Conservation (phyloP, 2,888 invertebrate species). For the Drosophila monieri region DNA sequence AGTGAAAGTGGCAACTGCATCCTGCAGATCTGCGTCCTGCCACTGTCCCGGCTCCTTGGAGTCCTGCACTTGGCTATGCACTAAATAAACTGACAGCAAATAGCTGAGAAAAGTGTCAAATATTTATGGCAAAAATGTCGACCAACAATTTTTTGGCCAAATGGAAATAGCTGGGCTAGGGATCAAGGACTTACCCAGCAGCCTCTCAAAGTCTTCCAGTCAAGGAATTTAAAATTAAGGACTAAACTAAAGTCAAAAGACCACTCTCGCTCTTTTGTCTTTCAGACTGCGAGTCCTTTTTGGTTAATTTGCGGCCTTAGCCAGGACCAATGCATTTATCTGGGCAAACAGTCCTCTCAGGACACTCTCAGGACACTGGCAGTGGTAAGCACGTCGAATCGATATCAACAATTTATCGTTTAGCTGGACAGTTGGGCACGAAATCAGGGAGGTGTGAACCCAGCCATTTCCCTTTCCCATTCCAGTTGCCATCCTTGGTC, state of each 20-base stretch:
- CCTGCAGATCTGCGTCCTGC: slow-evolving; percentile 4
- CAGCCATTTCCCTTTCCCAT: neutral
- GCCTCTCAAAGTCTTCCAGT: neutral
- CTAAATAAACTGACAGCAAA: slow-evolving; percentile 60
- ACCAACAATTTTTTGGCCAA: slow-evolving; percentile 3
- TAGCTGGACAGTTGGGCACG: slow-evolving; percentile 47
- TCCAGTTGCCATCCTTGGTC: neutral
- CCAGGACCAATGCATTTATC: slow-evolving; percentile 18
- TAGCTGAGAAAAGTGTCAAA: slow-evolving; percentile 53
- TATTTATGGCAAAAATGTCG: slow-evolving; percentile 50
- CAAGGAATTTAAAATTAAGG: neutral
- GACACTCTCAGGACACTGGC: neutral
- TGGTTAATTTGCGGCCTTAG: slow-evolving; percentile 36
- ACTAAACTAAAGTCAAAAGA: neutral
- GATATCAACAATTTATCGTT: slow-evolving; percentile 67
- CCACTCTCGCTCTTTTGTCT: too few relatives aligned
- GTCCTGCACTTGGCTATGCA: slow-evolving; percentile 30
- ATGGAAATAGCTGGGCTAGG: slow-evolving; percentile 39
- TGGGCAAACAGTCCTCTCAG: neutral
- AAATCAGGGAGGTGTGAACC: slow-evolving; percentile 32
- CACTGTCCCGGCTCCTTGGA: neutral
- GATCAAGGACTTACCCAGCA: too few relatives aligned
- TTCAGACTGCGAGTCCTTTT: neutral
- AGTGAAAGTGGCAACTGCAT: slow-evolving; percentile 49
- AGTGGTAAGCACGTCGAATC: slow-evolving; percentile 47